These are phyloP conservation scores for Pasiphila rectangulata DNA, from an alignment of 2,888 invertebrate species.

Conservation along the genomic window DNA sequence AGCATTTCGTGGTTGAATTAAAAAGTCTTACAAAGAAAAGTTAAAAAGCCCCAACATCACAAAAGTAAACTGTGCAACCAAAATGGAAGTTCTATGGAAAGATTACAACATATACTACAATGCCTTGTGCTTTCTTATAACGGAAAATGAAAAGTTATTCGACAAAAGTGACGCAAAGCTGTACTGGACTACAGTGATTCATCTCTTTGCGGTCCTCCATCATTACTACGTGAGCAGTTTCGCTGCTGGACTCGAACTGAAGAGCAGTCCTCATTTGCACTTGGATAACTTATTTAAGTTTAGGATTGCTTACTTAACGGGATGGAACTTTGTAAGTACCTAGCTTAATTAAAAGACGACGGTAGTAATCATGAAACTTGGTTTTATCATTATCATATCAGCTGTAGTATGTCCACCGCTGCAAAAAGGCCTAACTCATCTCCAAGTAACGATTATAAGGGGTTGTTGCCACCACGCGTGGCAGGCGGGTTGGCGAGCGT, in stretches of 20 bases:
- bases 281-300: slow-evolving; percentile 50
- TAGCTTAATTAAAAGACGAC: not conserved
- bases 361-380: too few species aligned
- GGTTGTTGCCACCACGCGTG: too few species aligned
- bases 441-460: too few species aligned
- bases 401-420: too few species aligned
- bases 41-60: too few species aligned
- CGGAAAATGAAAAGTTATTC: slow-evolving; percentile 67
- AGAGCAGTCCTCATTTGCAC: slow-evolving; percentile 31
- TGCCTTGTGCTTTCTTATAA: slow-evolving; percentile 63
- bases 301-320: slow-evolving; percentile 53
- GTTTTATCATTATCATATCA: too few species aligned
- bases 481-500: too few species aligned
- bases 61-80: not conserved
- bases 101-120: slow-evolving; percentile 66
- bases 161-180: slow-evolving; percentile 59
- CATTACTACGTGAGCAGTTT: slow-evolving; percentile 46
- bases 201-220: slow-evolving; percentile 48
- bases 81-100: slow-evolving; percentile 59
- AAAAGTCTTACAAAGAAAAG: too few species aligned
- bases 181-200: slow-evolving; percentile 65
- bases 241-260: slow-evolving; percentile 43
- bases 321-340: slow-evolving; percentile 71
- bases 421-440: too few species aligned
- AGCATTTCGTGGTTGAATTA: slow-evolving; percentile 3